A percentile compares a stretch with the other conserved stretches of the same genome.
Conservation (phyloP, 1,140 invertebrate species). For the Triops longicaudatus region DNA sequence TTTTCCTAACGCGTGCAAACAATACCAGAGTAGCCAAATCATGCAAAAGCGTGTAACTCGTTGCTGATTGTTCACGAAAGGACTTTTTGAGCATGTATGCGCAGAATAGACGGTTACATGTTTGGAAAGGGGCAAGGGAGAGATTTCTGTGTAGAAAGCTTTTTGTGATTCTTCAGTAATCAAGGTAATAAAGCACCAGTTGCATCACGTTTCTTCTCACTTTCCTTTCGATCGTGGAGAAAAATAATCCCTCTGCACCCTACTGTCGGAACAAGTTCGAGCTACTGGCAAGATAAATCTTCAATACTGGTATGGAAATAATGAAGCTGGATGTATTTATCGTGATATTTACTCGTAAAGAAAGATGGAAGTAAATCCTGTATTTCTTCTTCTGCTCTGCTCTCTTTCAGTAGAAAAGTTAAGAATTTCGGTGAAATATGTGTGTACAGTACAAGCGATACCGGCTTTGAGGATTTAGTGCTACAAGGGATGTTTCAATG, state of each 20-base stretch:
- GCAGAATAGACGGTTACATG: not conserved
- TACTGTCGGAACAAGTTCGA: not conserved
- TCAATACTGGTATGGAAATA: not conserved
- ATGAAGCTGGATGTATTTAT: not conserved
- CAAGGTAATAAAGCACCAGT: not conserved
- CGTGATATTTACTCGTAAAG: no score
- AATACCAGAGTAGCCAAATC: not conserved
- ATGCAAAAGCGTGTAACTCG: not conserved
- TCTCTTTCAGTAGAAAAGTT: no score
- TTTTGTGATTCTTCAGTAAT: slow-evolving; percentile 3
- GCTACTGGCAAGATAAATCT: not conserved
- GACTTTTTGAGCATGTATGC: not conserved
- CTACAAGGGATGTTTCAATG: no score
- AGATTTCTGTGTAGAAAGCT: not conserved
- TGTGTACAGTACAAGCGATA: no score
- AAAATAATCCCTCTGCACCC: not conserved
- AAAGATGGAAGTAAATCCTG: no score
- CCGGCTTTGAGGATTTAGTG: no score
- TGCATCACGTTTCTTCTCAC: not conserved
- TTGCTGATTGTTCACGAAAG: not conserved
- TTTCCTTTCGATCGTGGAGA: not conserved
- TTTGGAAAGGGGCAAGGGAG: no score
- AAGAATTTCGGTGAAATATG: no score
- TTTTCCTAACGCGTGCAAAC: not conserved
- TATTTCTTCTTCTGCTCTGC: no score